Evolutionary conservation across 2,113 vertebrate species (phyloP), one percentile per base, ranked within the genome.

Genomic region (Ochotona curzoniae): DNA sequence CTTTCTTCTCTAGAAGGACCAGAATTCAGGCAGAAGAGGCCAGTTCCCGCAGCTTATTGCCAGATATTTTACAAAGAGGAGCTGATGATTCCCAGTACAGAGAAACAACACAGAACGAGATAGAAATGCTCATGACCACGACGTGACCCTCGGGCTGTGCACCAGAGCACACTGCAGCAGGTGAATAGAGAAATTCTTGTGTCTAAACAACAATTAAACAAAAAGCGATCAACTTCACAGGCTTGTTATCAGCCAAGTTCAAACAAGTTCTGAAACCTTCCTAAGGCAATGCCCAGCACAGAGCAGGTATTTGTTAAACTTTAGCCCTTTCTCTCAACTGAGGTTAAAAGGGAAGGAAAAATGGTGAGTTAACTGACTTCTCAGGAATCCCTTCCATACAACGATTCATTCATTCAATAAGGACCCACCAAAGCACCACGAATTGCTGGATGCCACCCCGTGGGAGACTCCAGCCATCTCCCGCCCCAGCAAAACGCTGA

Each of bases 351-450:
- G 57, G 1, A 61, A 64, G 64, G 15, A 63, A 44, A 51, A 73
- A 89, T 11, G n/a, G 38, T 64, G 28, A 75, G 63, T 20, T 11
- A 89, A 61, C 10, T 74, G 30, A 66, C 30, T 90, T 74, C 86
- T 95, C 76, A 87, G 38, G 69, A 74, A 90, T 89, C 81, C 66
- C n/a, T 79, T 80, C 81, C 73, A 80, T 93, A 8, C 61, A 76
- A 8, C 69, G 51, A 94, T 83, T 79, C 85, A 85, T 85, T 84
- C 74, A 96, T 86, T 80, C 79, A 74, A 76, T 66, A 85, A 63
- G 20, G 38, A 38, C 15, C 12, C 32, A 7, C 69, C 20, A 32
- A 75, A 47, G 18, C 17, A 8, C 18, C 38, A 7, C 26, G 38
- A 6, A 66, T 12, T 28, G 30, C 28, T 71, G 64, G 28, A 47